Percentiles rank a stretch among this genome's conserved stretches.
Evolutionary conservation across 2,888 invertebrate species (phyloP).

Genomic region (Troides helena): DNA sequence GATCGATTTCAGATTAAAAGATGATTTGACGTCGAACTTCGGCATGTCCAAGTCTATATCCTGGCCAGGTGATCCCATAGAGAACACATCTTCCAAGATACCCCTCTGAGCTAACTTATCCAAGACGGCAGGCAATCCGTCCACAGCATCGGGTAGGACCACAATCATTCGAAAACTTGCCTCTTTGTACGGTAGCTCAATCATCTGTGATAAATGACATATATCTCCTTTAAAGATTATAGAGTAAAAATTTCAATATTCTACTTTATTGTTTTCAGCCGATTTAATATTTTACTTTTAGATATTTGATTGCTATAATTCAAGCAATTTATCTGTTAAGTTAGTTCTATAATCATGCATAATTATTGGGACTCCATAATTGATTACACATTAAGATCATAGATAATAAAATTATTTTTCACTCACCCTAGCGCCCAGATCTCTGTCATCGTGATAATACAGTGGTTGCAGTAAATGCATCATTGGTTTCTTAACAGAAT

Average conservation of each 20-base stretch:
- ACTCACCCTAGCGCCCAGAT: constrained; percentile 49
- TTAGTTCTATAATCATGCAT: too few species aligned
- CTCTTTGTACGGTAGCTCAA: constrained; percentile 59
- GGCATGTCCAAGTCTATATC: constrained; percentile 48
- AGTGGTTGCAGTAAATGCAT: constrained; percentile 48
- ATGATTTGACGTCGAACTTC: constrained; percentile 52
- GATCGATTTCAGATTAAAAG: constrained; percentile 47
- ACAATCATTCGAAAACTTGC: constrained; percentile 55
- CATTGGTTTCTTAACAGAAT: constrained; percentile 48
- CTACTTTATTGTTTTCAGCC: neutral
- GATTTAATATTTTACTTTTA: too few species aligned
- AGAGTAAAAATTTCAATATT: neutral
- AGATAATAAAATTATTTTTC: neutral
- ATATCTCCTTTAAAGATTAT: neutral
- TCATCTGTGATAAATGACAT: constrained; percentile 41
- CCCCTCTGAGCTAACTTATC: constrained; percentile 48
- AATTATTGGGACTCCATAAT: neutral
- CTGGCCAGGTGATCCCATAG: constrained; percentile 37
- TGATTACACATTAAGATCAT: neutral
- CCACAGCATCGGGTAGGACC: constrained; percentile 49
- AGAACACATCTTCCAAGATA: constrained; percentile 47
- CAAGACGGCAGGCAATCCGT: constrained; percentile 49
- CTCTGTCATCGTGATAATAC: constrained; percentile 44
- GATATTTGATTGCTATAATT: too few species aligned
- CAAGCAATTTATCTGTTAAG: too few species aligned